A percentile compares a stretch with the other conserved stretches of the same genome.
Conservation (phyloP, 2,888 invertebrate genomes). For the Parnassius apollo region DNA sequence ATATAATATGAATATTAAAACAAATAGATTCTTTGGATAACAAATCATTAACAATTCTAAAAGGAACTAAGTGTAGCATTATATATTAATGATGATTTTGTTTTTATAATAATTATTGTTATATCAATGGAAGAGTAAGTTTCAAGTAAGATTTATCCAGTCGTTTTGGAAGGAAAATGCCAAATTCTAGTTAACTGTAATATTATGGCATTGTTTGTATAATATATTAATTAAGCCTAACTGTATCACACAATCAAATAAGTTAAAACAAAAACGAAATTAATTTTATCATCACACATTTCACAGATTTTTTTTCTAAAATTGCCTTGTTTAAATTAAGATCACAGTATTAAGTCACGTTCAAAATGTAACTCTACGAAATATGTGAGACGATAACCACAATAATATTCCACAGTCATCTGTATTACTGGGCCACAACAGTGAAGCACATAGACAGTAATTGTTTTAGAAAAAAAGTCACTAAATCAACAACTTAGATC, state of each 20-base stretch:
- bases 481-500: constrained; percentile 55
- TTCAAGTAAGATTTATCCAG: constrained; percentile 40
- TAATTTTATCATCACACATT: constrained; percentile 60
- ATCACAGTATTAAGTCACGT: constrained; percentile 80
- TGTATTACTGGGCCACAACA: constrained; percentile 61
- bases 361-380: constrained; percentile 71
- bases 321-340: constrained; percentile 78
- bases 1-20: constrained; percentile 58
- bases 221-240: constrained; percentile 63
- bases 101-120: constrained; percentile 42
- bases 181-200: constrained; percentile 64
- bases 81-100: constrained; percentile 43
- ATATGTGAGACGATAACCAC: constrained; percentile 66
- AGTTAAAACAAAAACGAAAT: constrained; percentile 59
- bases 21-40: constrained; percentile 76
- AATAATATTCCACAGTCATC: constrained; percentile 80
- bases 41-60: constrained; percentile 76
- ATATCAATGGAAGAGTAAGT: constrained; percentile 45
- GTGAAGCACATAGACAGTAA: constrained; percentile 45
- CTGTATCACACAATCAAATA: constrained; percentile 73
- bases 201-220: constrained; percentile 70
- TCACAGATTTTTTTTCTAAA: constrained; percentile 72
- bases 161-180: constrained; percentile 63
- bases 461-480: constrained; percentile 56
- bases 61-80: constrained; percentile 74